phyloP scores from a whole-genome alignment of 2,113 vertebrate genomes.

The Pristiophorus japonicus region DNA sequence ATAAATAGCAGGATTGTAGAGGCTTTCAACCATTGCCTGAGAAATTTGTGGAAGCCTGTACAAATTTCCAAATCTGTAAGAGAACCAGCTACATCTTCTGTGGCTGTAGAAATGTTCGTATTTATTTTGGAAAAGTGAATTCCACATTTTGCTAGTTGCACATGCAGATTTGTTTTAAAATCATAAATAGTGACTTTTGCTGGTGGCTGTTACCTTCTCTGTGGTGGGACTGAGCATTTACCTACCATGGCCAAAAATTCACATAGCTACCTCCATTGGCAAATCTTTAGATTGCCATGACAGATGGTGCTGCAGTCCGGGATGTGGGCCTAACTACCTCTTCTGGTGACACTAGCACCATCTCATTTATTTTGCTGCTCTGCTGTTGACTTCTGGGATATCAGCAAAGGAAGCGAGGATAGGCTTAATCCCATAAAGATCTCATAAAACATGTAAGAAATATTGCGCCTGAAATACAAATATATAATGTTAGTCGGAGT shows the following conservation, averaged over 20 bases:
- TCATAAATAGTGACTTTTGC: background rate
- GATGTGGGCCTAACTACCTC: background rate
- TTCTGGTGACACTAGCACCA: background rate
- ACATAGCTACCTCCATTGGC: no score
- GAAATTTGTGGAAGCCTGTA: background rate
- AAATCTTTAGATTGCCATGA: background rate
- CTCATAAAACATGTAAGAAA: background rate
- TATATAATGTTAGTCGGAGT: background rate
- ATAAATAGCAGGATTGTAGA: background rate
- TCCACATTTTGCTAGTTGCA: background rate
- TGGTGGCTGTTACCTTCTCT: background rate
- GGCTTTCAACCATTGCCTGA: background rate
- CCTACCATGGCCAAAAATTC: no score
- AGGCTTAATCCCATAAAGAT: no score
- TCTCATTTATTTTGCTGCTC: background rate
- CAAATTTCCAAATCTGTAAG: background rate
- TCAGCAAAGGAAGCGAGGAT: no score
- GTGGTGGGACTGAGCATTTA: background rate
- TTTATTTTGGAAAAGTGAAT: background rate
- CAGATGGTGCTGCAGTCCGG: background rate
- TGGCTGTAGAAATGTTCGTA: background rate
- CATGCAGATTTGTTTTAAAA: background rate
- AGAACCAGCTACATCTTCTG: background rate
- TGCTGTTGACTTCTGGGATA: no score
- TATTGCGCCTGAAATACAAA: background rate